Evolutionary conservation across 2,888 invertebrate species (phyloP).

Genomic region (Drosophila conformis): DNA sequence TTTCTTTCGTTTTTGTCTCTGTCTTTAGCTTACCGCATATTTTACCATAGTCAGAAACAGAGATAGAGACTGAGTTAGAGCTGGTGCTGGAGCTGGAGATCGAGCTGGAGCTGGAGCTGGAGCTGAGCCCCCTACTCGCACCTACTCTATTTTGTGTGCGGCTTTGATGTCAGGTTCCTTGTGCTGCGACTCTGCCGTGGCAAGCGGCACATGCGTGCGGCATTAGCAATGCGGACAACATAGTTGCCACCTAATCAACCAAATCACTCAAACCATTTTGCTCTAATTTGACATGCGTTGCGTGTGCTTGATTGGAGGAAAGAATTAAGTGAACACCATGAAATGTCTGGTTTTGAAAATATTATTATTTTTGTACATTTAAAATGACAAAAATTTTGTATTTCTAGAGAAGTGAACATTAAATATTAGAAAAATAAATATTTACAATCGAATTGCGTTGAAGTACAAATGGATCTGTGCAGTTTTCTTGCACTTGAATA

Average conservation of each 20-base stretch:
- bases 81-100: constrained; percentile 23
- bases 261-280: constrained; percentile 10
- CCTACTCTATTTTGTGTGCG: constrained; percentile 46
- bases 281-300: constrained; percentile 1
- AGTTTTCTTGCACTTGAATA: constrained; percentile 56
- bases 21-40: constrained; percentile 51
- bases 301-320: neutral
- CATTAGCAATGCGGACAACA: constrained; percentile 63
- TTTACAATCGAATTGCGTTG: constrained; percentile 82
- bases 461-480: constrained; percentile 44
- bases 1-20: constrained; percentile 24
- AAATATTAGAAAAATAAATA: constrained; percentile 81
- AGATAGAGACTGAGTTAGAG: constrained; percentile 34
- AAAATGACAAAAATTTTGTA: constrained; percentile 69
- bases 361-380: constrained; percentile 70
- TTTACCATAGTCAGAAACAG: constrained; percentile 35
- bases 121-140: constrained; percentile 43
- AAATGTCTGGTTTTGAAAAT: constrained; percentile 29
- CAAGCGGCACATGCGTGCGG: constrained; percentile 44
- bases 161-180: constrained; percentile 63
- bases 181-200: constrained; percentile 15
- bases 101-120: constrained; percentile 40
- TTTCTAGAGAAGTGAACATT: constrained; percentile 63
- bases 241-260: constrained; percentile 35
- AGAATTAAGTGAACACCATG: neutral